A percentile compares a stretch with the other conserved stretches of the same genome.
Evolutionary conservation across 2,113 vertebrate genomes (phyloP).

Genomic region (Phrynocephalus versicolor): DNA sequence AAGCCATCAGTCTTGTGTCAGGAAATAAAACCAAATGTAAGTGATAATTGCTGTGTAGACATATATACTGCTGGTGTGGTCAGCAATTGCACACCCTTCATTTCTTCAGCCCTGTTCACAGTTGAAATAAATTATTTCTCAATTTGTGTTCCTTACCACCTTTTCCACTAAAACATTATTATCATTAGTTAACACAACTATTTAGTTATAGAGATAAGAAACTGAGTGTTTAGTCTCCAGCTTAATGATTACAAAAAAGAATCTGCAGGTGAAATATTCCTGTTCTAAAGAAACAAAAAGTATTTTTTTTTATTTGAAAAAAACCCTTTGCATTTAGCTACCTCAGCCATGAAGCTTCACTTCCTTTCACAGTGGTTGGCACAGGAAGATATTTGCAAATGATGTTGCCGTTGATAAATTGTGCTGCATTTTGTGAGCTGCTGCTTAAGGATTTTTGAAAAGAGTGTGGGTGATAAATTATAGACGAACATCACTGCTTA

Average conservation of each 20-base stretch:
- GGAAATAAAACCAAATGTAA: slow-evolving; percentile 9
- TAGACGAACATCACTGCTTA: not conserved
- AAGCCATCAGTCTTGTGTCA: slow-evolving; percentile 18
- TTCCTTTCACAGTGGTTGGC: slow-evolving; percentile 19
- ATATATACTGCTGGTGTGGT: not conserved
- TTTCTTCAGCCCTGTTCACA: not conserved
- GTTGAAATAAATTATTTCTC: not conserved
- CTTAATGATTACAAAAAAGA: not conserved
- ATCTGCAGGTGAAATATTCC: not conserved
- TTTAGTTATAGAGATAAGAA: slow-evolving; percentile 17
- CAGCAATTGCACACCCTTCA: not conserved
- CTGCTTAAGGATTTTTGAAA: not conserved
- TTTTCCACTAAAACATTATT: not conserved
- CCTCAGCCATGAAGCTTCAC: not conserved
- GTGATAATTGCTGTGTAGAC: not conserved
- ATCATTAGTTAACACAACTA: not conserved
- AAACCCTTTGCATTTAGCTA: not conserved
- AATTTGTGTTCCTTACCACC: not conserved
- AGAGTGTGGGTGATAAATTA: not conserved
- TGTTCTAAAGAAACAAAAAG: not conserved
- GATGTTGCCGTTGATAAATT: not conserved
- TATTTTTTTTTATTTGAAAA: too few species aligned
- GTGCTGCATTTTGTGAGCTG: not conserved
- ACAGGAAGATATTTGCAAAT: slow-evolving; percentile 13
- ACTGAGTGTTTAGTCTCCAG: not conserved